Evolutionary conservation across 2,113 vertebrate genomes (phyloP).

Genomic region (Cololabis saira): DNA sequence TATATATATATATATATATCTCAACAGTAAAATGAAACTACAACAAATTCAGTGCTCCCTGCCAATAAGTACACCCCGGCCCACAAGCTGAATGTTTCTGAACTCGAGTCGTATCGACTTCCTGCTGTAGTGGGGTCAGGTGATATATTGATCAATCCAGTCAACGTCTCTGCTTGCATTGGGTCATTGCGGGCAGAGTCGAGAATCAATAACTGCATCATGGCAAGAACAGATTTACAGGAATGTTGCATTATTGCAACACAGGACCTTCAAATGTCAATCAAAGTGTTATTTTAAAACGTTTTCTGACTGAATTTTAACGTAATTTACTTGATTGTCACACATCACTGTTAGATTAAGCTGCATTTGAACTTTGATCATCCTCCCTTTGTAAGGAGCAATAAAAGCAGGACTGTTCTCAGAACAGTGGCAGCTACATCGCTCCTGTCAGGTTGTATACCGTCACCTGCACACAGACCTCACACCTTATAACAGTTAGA

Average conservation of each 20-base stretch:
- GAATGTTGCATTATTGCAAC: constrained; percentile 32
- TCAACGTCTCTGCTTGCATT: constrained; percentile 11
- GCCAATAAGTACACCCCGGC: background rate
- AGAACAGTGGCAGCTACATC: background rate
- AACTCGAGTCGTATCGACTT: background rate
- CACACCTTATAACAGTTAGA: constrained; percentile 60
- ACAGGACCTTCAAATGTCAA: constrained; percentile 6
- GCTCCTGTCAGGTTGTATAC: constrained; percentile 15
- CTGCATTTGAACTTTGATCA: background rate
- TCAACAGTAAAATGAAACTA: too few relatives aligned
- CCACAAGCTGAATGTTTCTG: background rate
- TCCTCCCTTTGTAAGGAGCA: background rate
- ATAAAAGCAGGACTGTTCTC: background rate
- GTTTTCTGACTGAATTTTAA: background rate
- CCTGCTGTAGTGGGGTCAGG: background rate
- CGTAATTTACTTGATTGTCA: background rate
- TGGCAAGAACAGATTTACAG: background rate
- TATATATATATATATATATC: too few relatives aligned
- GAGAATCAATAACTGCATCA: constrained; percentile 29
- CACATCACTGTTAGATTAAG: background rate
- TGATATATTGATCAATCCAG: background rate
- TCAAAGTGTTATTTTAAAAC: background rate
- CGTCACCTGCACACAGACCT: constrained; percentile 40
- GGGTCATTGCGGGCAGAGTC: background rate
- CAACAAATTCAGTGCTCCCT: background rate